Percentiles rank a stretch among this genome's conserved stretches.
Conservation (phyloP, 2,888 invertebrate genomes). For the Syrphus vitripennis region DNA sequence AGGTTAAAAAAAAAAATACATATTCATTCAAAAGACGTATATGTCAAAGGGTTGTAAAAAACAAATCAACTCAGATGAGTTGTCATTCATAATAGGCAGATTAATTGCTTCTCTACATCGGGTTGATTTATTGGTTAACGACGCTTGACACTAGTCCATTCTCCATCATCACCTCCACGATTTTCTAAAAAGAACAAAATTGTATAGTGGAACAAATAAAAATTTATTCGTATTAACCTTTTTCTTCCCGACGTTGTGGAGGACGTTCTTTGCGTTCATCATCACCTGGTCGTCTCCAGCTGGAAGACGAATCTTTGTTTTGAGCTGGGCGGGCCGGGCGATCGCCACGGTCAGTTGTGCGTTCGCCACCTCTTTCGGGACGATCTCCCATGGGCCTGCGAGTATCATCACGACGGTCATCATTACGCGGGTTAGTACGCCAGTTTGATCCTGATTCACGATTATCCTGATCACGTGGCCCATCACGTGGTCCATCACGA, state of each 20-base stretch:
- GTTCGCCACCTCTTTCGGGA: conserved; percentile 62
- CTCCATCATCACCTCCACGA: conserved; percentile 83
- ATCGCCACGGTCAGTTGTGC: conserved; percentile 73
- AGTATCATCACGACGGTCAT: conserved; percentile 74
- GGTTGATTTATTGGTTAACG: conserved; percentile 78
- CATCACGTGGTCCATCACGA: conserved; percentile 53
- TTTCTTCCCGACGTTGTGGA: conserved; percentile 54
- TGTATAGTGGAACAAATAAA: neutral
- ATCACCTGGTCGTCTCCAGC: conserved; percentile 55
- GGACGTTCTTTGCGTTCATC: conserved; percentile 73
- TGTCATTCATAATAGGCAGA: no score
- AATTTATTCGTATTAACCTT: conserved; percentile 28
- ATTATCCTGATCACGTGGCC: conserved; percentile 61
- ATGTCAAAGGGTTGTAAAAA: no score
- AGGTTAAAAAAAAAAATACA: no score
- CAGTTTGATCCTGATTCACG: conserved; percentile 58
- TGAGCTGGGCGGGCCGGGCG: conserved; percentile 61
- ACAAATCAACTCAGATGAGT: no score
- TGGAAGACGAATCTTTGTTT: conserved; percentile 52
- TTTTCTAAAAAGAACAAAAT: conserved; percentile 76
- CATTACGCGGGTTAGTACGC: conserved; percentile 54
- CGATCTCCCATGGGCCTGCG: conserved; percentile 74
- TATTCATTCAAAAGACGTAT: no score
- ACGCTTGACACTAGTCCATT: conserved; percentile 84
- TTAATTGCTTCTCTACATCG: conserved; percentile 31